phyloP scores from a whole-genome alignment of 2,888 invertebrate genomes.

The Mystacides longicornis region DNA sequence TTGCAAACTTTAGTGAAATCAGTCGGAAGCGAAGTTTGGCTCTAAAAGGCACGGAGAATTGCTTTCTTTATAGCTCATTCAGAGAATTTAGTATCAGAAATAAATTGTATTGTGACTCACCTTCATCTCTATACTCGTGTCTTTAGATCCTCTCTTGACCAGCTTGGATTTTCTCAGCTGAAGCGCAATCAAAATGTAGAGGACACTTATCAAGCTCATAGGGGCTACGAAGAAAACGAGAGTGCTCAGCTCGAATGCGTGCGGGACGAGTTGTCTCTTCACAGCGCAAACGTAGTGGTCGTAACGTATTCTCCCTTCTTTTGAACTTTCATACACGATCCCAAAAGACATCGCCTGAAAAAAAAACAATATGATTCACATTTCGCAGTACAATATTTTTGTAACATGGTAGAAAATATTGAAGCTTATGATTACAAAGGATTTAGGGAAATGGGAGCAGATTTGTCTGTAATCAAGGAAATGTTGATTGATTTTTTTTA shows the following conservation, averaged over 20 bases:
- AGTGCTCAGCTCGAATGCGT: slow-evolving; percentile 64
- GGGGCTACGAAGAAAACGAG: slow-evolving; percentile 69
- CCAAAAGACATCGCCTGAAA: slow-evolving; percentile 35
- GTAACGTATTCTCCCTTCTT: slow-evolving; percentile 40
- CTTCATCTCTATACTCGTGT: slow-evolving; percentile 22
- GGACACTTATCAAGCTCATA: slow-evolving; percentile 66
- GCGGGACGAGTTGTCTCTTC: slow-evolving; percentile 46
- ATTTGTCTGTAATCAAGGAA: too few species aligned
- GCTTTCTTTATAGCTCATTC: too few species aligned
- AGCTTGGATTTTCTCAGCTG: slow-evolving; percentile 48
- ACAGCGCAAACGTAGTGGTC: slow-evolving; percentile 44
- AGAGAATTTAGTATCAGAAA: too few species aligned
- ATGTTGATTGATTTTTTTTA: too few species aligned
- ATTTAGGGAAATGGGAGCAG: too few species aligned
- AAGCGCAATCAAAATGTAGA: slow-evolving; percentile 61
- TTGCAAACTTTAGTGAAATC: too few species aligned
- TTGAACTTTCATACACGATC: slow-evolving; percentile 33
- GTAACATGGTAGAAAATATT: background rate
- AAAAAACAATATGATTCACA: slow-evolving; percentile 26
- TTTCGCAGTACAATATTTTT: background rate
- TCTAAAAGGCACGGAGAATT: too few species aligned
- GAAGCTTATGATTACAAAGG: background rate
- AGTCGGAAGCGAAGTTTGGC: too few species aligned
- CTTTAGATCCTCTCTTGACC: slow-evolving; percentile 28
- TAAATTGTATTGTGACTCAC: too few species aligned